phyloP scores from a whole-genome alignment of 2,113 vertebrate species.

The Lepidothrix coronata region DNA sequence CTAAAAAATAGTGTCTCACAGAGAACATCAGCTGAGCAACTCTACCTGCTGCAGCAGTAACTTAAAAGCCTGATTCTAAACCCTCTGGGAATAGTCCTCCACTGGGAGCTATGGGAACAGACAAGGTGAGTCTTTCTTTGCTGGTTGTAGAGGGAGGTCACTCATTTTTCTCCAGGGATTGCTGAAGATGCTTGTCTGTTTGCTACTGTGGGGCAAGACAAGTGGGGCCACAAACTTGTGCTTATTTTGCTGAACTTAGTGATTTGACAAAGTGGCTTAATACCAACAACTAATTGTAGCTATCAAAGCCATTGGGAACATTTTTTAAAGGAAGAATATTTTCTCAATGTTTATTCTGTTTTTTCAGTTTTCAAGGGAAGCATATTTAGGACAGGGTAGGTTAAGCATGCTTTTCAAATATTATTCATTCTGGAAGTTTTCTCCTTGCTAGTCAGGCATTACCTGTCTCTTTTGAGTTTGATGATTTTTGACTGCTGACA shows the following conservation, averaged over 20 bases:
- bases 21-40: neutral
- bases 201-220: neutral
- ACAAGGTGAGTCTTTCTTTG: neutral
- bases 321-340: neutral
- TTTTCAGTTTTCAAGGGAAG: neutral
- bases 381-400: neutral
- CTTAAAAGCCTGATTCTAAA: neutral
- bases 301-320: neutral
- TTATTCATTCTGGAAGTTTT: neutral
- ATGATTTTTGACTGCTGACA: neutral
- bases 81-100: neutral
- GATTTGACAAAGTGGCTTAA: neutral
- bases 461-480: neutral
- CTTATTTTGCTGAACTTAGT: neutral
- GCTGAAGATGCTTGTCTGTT: neutral
- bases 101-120: neutral
- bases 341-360: neutral
- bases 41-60: neutral
- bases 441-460: neutral
- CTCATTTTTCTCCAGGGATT: neutral
- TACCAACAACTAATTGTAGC: neutral
- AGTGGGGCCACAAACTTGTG: too few species aligned
- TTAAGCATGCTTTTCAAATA: neutral
- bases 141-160: neutral
- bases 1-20: neutral